Base-by-base conservation (phyloP, 2,797 vertebrate species). In the Hippocampus kuda region DNA sequence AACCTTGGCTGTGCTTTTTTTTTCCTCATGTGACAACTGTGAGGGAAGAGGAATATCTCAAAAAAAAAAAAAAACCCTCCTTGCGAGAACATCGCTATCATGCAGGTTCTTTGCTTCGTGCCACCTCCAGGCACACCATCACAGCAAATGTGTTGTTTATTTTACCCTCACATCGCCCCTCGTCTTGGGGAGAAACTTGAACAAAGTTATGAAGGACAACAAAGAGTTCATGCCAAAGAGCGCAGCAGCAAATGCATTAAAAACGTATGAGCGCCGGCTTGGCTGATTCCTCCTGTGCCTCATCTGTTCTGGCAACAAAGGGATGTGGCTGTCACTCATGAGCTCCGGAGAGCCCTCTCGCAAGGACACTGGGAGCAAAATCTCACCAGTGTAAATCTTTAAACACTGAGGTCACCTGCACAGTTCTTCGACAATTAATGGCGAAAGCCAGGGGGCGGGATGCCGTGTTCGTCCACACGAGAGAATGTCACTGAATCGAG, bases 401-500 rank as follows among this genome's bases (percentile, higher is more conserved):
- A 86, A 90, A 87, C 81, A 81, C 79, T 79, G 81, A 84, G 85
- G 86, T 91, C 86, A 90, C 82, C 82, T 85, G 85, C 66, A 38
- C 76, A 73, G 73, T 85, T 86, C 85, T 87, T 69, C 79, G 64
- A 83, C 77, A 88, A 89, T 88, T 81, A 89, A 90, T 86, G 79
- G 71, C 77, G 51, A 26, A 65, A 73, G 54, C 84, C 83, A 57
- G 59, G 76, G 77, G 70, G 83, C 70, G 67, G 80, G 78, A 83
- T 77, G 79, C 72, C 27, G 64, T 64, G 77, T 84, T 75, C 68
- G 77, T 68, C 72, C 68, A 59, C 75, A 67, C 73, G 80, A 82
- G 69, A 18, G 61, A 86, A 85, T 42, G 72, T 75, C 77, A 78
- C 76, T 80, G 85, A 89, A 88, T 79, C 70, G 72, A 86, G 83